Base-by-base conservation (phyloP, 2,888 invertebrate species). In the Lasioglossum malachurum region DNA sequence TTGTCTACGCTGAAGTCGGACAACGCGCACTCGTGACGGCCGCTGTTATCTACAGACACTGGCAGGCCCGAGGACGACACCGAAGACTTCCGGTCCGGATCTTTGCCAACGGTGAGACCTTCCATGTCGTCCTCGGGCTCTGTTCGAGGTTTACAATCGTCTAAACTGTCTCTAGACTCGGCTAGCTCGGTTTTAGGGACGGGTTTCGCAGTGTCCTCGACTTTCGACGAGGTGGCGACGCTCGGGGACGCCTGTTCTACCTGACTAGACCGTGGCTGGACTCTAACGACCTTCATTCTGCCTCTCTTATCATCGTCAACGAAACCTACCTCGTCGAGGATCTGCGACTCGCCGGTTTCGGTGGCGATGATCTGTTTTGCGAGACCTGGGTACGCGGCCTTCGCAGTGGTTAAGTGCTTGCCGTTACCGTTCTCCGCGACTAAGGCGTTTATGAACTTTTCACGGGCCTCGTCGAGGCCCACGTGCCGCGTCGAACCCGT, bases 291-390 rank as follows among this genome's bases (percentile, higher is more conserved):
- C 78, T 78, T 87, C 73, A 78, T 87, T 73, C 83, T 87, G 60
- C 84, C 72, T 71, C 27, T 88, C 49, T 64, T 79, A 46, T 92
- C 91, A 83, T 90, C 89, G 88, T 89, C 89, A 87, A 86, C 84
- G 84, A 88, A 92, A 87, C 94, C 94, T 94, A 94, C 94, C 94
- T 94, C 94, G 80, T 92, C 91, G 87, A 94, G 92, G 87, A 94
- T 93, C 90, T 93, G 93, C 86, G 94, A 93, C 80, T 94, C 92
- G 86, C 93, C 94, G 82, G 91, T 92, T 90, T 93, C 93, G 89
- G 92, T 94, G 90, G 94, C 92, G 92, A 97, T 96, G 46, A 97
- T 97, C 95, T 98, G 97, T 23, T 98, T 97, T 0, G 97, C 97
- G 94, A 97, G 97, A 2, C 97, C 97, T 0, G 97, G 97, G 57